Evolutionary conservation across 2,888 invertebrate species (phyloP).

Genomic region (Napeogenes inachia): DNA sequence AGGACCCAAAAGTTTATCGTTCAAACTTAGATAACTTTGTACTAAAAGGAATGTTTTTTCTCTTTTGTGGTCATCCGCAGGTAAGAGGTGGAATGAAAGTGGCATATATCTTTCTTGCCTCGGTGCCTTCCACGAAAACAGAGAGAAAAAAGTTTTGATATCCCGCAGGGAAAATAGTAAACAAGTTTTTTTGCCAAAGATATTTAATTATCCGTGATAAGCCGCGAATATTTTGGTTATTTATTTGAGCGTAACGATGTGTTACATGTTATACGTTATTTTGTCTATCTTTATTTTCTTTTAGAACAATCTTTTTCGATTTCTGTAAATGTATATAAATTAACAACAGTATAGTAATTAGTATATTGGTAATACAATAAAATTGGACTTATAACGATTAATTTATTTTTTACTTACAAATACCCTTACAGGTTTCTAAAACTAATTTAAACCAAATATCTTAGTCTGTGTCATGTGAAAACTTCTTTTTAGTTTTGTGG

Average conservation of each 20-base stretch:
- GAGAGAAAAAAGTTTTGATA: constrained; percentile 27
- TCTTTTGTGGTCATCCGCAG: constrained; percentile 33
- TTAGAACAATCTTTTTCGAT: not conserved
- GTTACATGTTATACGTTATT: constrained; percentile 2
- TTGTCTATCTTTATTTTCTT: not conserved
- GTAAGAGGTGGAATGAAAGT: constrained; percentile 31
- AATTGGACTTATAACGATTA: too few relatives aligned
- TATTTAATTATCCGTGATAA: constrained; percentile 26
- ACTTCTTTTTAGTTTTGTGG: too few relatives aligned
- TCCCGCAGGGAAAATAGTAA: constrained; percentile 26
- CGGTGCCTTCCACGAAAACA: constrained; percentile 32
- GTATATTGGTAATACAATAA: too few relatives aligned
- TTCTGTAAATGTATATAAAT: not conserved
- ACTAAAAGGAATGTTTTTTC: constrained; percentile 24
- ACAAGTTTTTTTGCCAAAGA: constrained; percentile 21
- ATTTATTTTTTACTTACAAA: too few relatives aligned
- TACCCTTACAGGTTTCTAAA: too few relatives aligned
- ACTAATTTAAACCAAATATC: too few relatives aligned
- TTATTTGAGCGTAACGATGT: constrained; percentile 5
- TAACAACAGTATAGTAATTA: too few relatives aligned
- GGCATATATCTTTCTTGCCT: constrained; percentile 35
- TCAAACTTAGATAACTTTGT: constrained; percentile 31
- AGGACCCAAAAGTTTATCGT: constrained; percentile 28
- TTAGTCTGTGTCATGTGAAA: too few relatives aligned
- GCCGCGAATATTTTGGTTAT: constrained; percentile 4